Base-by-base conservation (phyloP, 1,140 invertebrate genomes). In the Hylaeus volcanicus region DNA sequence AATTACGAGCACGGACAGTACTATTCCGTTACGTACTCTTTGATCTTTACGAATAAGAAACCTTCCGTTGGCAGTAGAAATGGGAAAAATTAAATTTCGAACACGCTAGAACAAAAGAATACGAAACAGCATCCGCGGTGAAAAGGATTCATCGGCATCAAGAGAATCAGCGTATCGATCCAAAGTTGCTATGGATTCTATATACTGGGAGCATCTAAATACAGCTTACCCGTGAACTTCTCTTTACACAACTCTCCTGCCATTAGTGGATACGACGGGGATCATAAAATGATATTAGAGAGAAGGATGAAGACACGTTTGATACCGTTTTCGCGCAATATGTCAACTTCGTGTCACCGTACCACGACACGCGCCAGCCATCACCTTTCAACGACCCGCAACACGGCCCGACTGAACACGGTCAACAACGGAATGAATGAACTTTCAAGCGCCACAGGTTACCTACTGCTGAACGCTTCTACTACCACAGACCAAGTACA, bases 361-460 rank as follows among this genome's bases (percentile, higher is more conserved):
- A 12, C 43, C 48, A 48, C 26, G 55, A 14, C 41, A 66, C 15
- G n/a, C 6, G 12, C 15, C 61, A 79, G 14, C 77, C 70, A 70
- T 79, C 76, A 73, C 51, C 61, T 12, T 56, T 39, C 15, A 55
- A 9, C 45, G 71, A 74, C 61, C 61, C 77, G 61, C 60, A 64
- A 74, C 45, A 74, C 76, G 60, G 71, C 3, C 26, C 60, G 43
- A 79, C 70, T 73, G 70, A 75, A 51, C 26, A 26, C 26, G 26
- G 39, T 64, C 70, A 26, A 26, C 3, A 26, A 39, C 9, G 64
- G 65, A 39, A 78, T 53, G 39, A 64, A 64, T 74, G 70, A 74
- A 79, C 77, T 79, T 79, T 79, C 77, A 74, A 65, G 77, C 77
- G 77, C 77, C 71, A 79, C 77, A 74, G 77, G 77, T 79, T 79